These are phyloP conservation scores for Trachymyrmex cornetzi DNA, from an alignment of 1,140 invertebrate genomes.

Conservation along the genomic window DNA sequence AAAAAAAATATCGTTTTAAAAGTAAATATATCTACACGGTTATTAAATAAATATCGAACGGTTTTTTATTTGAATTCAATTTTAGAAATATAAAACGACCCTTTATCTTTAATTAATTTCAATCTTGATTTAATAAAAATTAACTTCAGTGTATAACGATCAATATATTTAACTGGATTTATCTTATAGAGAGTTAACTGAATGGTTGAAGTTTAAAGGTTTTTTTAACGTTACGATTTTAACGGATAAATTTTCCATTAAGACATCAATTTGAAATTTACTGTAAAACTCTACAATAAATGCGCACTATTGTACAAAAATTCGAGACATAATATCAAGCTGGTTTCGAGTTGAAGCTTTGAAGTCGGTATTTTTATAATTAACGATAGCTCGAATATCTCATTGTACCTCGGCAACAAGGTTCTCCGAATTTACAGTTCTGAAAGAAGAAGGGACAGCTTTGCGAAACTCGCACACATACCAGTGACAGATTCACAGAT, in stretches of 20 bases:
- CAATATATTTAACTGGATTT: slow-evolving; percentile 15
- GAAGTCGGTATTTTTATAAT: slow-evolving; percentile 37
- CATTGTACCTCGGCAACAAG: slow-evolving; percentile 32
- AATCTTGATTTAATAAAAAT: neutral
- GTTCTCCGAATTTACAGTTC: neutral
- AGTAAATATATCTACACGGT: neutral
- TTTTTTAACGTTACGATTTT: neutral
- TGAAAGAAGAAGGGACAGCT: slow-evolving; percentile 20
- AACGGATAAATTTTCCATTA: neutral
- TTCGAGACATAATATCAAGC: neutral
- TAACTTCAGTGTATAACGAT: neutral
- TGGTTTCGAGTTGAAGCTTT: neutral
- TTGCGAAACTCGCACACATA: neutral
- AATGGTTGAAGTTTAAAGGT: neutral
- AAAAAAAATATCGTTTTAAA: neutral
- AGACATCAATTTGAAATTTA: neutral
- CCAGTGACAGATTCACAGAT: slow-evolving; percentile 62
- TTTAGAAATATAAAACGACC: neutral
- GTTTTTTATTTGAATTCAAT: neutral
- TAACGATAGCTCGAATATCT: slow-evolving; percentile 29
- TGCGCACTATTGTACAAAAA: neutral
- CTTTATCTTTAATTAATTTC: neutral
- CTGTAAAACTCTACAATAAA: neutral
- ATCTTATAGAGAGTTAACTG: neutral
- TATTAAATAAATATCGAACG: neutral